These are phyloP conservation scores for Platanista minor DNA, from an alignment of 2,113 vertebrate genomes.

Conservation along the genomic window DNA sequence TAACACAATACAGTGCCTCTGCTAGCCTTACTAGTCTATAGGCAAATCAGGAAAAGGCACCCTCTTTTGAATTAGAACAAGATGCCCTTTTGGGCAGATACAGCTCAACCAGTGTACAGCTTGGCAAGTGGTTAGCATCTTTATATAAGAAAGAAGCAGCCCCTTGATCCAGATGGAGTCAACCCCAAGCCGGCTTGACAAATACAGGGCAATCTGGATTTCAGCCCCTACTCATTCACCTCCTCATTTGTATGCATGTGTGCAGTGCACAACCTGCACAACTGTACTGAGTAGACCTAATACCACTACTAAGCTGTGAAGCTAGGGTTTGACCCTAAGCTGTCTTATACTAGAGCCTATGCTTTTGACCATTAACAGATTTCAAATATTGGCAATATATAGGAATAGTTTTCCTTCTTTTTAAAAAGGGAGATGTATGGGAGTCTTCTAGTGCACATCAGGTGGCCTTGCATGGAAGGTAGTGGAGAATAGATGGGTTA, in stretches of 20 bases:
- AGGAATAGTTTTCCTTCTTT: background rate
- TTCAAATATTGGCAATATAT: background rate
- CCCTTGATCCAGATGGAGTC: background rate
- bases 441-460: background rate
- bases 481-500: background rate
- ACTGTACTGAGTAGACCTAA: fast-evolving
- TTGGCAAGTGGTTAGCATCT: background rate
- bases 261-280: background rate
- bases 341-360: background rate
- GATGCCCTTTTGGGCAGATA: background rate
- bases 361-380: background rate
- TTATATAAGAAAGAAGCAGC: background rate
- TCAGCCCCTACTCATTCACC: too few species aligned
- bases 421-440: background rate
- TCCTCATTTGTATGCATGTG: too few species aligned
- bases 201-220: background rate
- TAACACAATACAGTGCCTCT: background rate
- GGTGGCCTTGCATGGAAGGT: fast-evolving
- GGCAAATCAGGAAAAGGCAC: background rate
- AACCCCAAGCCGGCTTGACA: background rate
- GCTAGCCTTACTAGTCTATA: background rate
- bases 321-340: background rate
- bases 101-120: background rate
- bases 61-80: background rate
- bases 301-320: fast-evolving